These are phyloP conservation scores for Rhingia rostrata DNA, from an alignment of 2,888 invertebrate genomes.

Conservation along the genomic window DNA sequence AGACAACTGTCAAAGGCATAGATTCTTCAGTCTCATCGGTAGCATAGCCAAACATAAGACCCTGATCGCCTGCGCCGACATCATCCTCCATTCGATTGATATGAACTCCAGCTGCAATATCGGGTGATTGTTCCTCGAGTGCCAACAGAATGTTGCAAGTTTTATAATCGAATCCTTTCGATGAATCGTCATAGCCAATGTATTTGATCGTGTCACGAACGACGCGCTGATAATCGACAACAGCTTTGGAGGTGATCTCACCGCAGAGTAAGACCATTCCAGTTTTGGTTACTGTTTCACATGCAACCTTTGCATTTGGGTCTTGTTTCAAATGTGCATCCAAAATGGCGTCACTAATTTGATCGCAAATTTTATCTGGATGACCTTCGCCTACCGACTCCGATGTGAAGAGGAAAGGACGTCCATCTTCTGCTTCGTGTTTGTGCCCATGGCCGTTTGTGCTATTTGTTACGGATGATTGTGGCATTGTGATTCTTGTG, in stretches of 20 bases:
- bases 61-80: constrained; percentile 99
- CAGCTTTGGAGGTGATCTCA: constrained; percentile 99
- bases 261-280: constrained; percentile 99
- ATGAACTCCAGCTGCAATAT: constrained; percentile 98
- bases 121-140: constrained; percentile 97
- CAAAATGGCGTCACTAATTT: constrained; percentile 97
- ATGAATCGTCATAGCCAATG: constrained; percentile 96
- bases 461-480: constrained; percentile 75
- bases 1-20: constrained; percentile 96
- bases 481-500: constrained; percentile 78
- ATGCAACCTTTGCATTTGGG: constrained; percentile 98
- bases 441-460: constrained; percentile 81
- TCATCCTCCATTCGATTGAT: constrained; percentile 92
- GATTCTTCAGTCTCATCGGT: constrained; percentile 98
- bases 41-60: constrained; percentile 98
- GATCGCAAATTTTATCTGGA: constrained; percentile 99
- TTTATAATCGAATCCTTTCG: constrained; percentile 98
- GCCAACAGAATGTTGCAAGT: constrained; percentile 99
- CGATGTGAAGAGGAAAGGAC: constrained; percentile 97
- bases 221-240: constrained; percentile 98
- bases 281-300: constrained; percentile 99
- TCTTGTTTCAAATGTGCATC: constrained; percentile 97
- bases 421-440: constrained; percentile 92
- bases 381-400: constrained; percentile 99
- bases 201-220: constrained; percentile 98